Evolutionary conservation across 2,113 vertebrate genomes (phyloP).

Genomic region (Xenopus borealis): DNA sequence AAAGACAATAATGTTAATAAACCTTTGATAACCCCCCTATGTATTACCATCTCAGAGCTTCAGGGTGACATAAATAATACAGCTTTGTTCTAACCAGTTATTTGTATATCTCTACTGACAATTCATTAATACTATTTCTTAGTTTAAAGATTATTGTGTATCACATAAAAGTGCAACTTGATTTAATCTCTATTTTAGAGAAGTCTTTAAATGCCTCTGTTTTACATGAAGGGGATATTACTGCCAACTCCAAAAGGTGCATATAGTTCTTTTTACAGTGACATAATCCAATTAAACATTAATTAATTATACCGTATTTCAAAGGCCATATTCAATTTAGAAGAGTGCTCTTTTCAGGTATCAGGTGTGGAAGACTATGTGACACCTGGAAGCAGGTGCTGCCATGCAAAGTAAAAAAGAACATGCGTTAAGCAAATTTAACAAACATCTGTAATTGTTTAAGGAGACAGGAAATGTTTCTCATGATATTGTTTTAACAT

Average conservation of each 20-base stretch:
- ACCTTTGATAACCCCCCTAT: background rate
- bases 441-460: too few relatives aligned
- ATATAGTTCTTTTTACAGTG: slow-evolving; percentile 51
- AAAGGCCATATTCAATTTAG: slow-evolving; percentile 57
- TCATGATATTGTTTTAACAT: too few relatives aligned
- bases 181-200: slow-evolving; percentile 46
- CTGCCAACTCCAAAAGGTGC: slow-evolving; percentile 51
- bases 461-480: too few relatives aligned
- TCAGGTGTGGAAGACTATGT: slow-evolving; percentile 52
- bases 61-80: background rate
- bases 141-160: slow-evolving; percentile 21
- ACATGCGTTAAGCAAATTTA: too few relatives aligned
- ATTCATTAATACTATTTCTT: slow-evolving; percentile 9
- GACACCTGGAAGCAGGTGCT: slow-evolving; percentile 48
- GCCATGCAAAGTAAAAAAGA: slow-evolving; percentile 3
- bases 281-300: slow-evolving; percentile 64
- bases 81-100: background rate
- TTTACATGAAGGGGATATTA: slow-evolving; percentile 52
- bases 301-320: slow-evolving; percentile 61
- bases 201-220: slow-evolving; percentile 45
- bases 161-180: slow-evolving; percentile 16
- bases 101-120: background rate
- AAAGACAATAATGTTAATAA: background rate
- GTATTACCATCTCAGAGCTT: background rate
- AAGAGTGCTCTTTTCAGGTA: slow-evolving; percentile 55